Evolutionary conservation across 2,113 vertebrate species (phyloP), one percentile per base, ranked within the genome.

Genomic region (Bufo gargarizans): DNA sequence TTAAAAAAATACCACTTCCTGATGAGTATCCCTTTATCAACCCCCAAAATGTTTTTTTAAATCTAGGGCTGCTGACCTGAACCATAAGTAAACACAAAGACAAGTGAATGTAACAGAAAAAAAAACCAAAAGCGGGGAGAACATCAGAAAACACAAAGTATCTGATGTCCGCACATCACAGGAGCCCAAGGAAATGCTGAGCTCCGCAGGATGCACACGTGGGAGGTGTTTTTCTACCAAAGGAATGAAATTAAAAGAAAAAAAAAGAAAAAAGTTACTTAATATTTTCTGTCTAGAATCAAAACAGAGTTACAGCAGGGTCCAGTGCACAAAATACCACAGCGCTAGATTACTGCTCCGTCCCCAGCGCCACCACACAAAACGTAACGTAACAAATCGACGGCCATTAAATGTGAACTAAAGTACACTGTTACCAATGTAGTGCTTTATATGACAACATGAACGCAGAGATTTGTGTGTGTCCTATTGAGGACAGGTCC

Each of bases 201-300:
- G 80, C 56, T 14, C 33, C 12, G 80, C 80, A 82, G 19, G 45
- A 63, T 11, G 19, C 19, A 65, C 20, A 22, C 50, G 80, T 50
- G 80, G 80, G 80, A 13, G 80, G 12, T 65, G 43, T 20, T 65
- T 49, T 65, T 50, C 59, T 49, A 65, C 59, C 45, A 67, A 65
- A 22, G 59, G 33, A 81, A 81, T 16, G 13, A 67, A 82, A 82
- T 67, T 82, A 82, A 82, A 43, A 12, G 63, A 16, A 67, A 65
- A 65, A 5, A 72, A 45, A 20, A 43, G 16, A 8, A 33, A 33
- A 65, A 67, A 67, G 80, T 65, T 65, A 49, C 61, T 63, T 45
- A 81, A 81, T 19, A 19, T 63, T 43, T 47, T 59, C 58, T 63
- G 7, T 43, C 13, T 4, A 19, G 71, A 19, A 45, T 3, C 3